Base-by-base conservation (phyloP, 53 echinoderm and acorn worm genomes). In the Astropecten irregularis region DNA sequence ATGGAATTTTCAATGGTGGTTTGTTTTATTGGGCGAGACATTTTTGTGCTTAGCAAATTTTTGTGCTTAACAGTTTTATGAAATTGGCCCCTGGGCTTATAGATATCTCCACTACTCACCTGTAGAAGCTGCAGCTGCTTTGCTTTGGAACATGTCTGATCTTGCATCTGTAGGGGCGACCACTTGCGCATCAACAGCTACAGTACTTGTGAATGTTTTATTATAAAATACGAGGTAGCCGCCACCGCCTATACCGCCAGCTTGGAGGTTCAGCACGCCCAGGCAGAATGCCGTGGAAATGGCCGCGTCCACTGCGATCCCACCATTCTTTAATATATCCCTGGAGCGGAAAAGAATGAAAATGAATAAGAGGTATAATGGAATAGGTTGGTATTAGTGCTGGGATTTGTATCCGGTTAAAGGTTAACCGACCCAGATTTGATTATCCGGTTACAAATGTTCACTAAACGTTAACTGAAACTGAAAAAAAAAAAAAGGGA, bases 191-290 rank as follows among this genome's bases (percentile, higher is more conserved):
- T 74, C 53, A 0, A 85, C 38, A 26, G 68, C 68, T 6, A 42
- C 4, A 0, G 15, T 25, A n/a, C n/a, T n/a, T n/a, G n/a, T n/a
- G n/a, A n/a, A n/a, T n/a, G n/a, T n/a, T 23, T 50, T 85, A 37
- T 73, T 47, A 37, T 85, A 72, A 22, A 66, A 42, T 1, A 63
- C 36, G 15, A 73, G 36, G 53, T 36, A 85, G 53, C 76, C 66
- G 4, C 85, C 86, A 25, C 74, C 86, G 11, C 86, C 86, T 1
- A 85, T 69, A 5, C 86, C 86, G 0, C 65, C 63, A 9, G 49
- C 66, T 38, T 74, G 86, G 22, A 52, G 66, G 42, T 85, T 85
- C 34, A 85, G 23, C 49, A 85, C 76, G 30, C 86, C 53, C 19
- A 76, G 52, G 16, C 86, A 85, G n/a, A 85, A 30, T n/a, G 66